Percentiles rank a stretch among this genome's conserved stretches.
Conservation (phyloP, 2,888 invertebrate species). For the Dicycla oo region DNA sequence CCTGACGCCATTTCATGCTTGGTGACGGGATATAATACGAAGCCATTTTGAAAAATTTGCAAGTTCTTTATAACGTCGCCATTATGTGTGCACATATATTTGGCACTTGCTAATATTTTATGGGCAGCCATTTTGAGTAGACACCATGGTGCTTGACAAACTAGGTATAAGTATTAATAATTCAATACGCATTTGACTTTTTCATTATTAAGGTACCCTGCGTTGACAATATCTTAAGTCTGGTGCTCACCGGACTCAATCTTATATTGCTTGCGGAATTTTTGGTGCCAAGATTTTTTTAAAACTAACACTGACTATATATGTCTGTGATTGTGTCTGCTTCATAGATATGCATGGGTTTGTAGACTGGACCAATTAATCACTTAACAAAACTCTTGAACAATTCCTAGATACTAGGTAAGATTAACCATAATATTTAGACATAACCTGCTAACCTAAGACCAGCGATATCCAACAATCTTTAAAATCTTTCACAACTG, state of each 20-base stretch:
- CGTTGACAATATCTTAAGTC: too few species aligned
- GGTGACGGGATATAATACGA: not conserved
- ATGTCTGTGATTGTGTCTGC: not conserved
- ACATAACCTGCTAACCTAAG: too few species aligned
- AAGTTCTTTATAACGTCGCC: not conserved
- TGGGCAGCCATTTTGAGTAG: not conserved
- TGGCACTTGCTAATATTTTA: not conserved
- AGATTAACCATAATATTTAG: too few species aligned
- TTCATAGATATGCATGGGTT: not conserved
- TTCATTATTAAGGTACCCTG: too few species aligned
- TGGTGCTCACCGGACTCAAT: not conserved
- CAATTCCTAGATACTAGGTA: not conserved
- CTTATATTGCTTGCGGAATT: not conserved
- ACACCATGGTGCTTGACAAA: not conserved
- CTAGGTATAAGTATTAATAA: not conserved
- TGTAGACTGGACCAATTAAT: not conserved
- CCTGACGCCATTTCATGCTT: not conserved
- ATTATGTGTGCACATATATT: not conserved
- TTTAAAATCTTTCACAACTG: too few species aligned
- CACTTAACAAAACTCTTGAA: not conserved
- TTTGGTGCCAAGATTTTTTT: not conserved
- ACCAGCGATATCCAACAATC: too few species aligned
- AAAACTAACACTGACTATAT: not conserved
- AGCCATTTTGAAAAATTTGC: conserved; percentile 1
- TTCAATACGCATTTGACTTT: not conserved